These are phyloP conservation scores for Coryphaenoides rupestris DNA, from an alignment of 2,113 vertebrate genomes.

Conservation along the genomic window DNA sequence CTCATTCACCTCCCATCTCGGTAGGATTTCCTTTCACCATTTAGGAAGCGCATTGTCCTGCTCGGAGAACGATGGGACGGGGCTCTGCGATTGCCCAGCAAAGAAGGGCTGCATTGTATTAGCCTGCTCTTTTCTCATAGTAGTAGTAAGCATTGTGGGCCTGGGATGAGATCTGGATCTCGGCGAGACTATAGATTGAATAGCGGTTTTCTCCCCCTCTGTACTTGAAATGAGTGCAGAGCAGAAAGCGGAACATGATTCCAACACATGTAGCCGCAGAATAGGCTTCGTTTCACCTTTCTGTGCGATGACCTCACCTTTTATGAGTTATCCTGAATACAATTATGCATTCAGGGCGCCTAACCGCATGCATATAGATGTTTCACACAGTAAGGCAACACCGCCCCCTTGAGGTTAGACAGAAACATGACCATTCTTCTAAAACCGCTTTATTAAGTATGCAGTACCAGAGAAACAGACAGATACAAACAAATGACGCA, in stretches of 20 bases:
- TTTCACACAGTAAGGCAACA: neutral
- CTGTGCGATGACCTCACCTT: neutral
- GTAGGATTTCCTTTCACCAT: constrained; percentile 66
- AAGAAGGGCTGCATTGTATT: constrained; percentile 63
- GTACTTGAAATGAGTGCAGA: too few relatives aligned
- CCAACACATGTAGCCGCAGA: too few relatives aligned
- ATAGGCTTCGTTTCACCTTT: too few relatives aligned
- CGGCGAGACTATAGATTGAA: constrained; percentile 7
- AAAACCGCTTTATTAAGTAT: constrained; percentile 48
- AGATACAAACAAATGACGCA: neutral
- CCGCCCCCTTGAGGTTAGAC: constrained; percentile 42
- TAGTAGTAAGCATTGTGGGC: constrained; percentile 33
- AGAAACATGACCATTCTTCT: neutral
- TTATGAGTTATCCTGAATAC: neutral
- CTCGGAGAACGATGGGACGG: constrained; percentile 61
- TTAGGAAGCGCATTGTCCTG: constrained; percentile 66
- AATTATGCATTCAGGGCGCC: neutral
- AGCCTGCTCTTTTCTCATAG: constrained; percentile 50
- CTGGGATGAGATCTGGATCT: constrained; percentile 46
- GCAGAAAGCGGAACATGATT: too few relatives aligned
- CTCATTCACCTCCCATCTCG: constrained; percentile 59
- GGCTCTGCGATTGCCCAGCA: constrained; percentile 49
- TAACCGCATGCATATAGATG: too few relatives aligned
- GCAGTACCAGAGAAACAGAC: constrained; percentile 21
- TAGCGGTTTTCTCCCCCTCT: neutral